Evolutionary conservation across 2,888 invertebrate species (phyloP).

Genomic region (Platypus cylindrus): DNA sequence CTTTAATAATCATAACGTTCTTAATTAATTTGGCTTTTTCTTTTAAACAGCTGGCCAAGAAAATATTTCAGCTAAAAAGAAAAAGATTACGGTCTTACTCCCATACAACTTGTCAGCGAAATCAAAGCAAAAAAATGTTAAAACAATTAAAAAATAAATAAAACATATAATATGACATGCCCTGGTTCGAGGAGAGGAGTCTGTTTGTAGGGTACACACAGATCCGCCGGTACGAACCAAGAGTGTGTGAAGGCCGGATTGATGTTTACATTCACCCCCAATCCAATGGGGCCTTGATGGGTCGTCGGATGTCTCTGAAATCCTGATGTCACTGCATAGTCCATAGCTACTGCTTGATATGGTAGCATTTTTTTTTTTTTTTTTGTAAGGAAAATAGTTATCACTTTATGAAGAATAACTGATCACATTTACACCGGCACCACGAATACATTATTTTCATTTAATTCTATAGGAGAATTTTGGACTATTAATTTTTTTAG

Average conservation of each 20-base stretch:
- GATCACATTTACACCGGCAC: too few relatives aligned
- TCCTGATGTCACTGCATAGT: slow-evolving; percentile 51
- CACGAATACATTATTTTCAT: too few relatives aligned
- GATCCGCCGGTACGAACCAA: slow-evolving; percentile 90
- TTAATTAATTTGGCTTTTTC: too few relatives aligned
- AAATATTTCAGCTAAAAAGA: too few relatives aligned
- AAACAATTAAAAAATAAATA: slow-evolving; percentile 29
- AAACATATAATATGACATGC: slow-evolving; percentile 57
- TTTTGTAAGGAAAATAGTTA: too few relatives aligned
- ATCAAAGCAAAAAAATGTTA: slow-evolving; percentile 14
- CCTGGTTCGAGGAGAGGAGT: slow-evolving; percentile 80
- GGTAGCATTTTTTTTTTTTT: slow-evolving; percentile 71
- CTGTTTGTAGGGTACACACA: slow-evolving; percentile 79
- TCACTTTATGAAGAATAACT: too few relatives aligned
- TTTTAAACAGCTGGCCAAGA: too few relatives aligned
- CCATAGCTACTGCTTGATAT: slow-evolving; percentile 82
- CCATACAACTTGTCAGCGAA: too few relatives aligned
- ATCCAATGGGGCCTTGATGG: slow-evolving; percentile 30
- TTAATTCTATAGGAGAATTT: too few relatives aligned
- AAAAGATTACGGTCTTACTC: too few relatives aligned
- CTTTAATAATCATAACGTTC: too few relatives aligned
- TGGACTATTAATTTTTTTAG: too few relatives aligned
- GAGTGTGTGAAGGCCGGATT: slow-evolving; percentile 82
- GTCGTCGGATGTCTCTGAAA: slow-evolving; percentile 14
- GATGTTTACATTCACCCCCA: slow-evolving; percentile 46